phyloP scores from a whole-genome alignment of 2,888 invertebrate species.

The Gasteruption jaculator region DNA sequence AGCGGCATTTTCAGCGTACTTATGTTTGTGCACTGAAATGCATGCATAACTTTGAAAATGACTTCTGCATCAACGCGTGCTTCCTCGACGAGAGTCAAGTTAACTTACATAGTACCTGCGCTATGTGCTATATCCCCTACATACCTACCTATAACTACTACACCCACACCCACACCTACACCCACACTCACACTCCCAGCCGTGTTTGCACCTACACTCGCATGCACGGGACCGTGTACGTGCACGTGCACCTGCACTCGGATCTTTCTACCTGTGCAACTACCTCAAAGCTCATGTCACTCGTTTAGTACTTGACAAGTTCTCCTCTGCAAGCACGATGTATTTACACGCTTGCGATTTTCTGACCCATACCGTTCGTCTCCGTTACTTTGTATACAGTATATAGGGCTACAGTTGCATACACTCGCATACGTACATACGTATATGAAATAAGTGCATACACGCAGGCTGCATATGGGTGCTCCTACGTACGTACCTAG shows the following conservation, averaged over 20 bases:
- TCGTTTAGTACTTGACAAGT: neutral
- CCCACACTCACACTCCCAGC: too few species aligned
- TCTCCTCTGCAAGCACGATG: constrained; percentile 2
- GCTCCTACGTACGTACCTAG: too few species aligned
- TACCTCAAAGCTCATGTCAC: neutral
- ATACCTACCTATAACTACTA: too few species aligned
- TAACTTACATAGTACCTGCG: too few species aligned
- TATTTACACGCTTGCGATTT: constrained; percentile 24
- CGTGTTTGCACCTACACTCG: neutral
- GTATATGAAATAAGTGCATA: constrained; percentile 1
- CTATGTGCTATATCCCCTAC: too few species aligned
- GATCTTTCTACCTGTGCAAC: neutral
- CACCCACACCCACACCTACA: too few species aligned
- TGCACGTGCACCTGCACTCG: neutral
- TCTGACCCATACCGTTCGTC: constrained; percentile 23
- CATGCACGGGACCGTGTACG: neutral
- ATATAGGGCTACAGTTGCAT: too few species aligned
- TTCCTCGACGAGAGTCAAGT: too few species aligned
- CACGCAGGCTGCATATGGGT: constrained; percentile 9
- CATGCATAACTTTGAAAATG: too few species aligned
- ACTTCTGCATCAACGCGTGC: too few species aligned
- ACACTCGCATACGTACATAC: neutral
- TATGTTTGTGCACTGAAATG: too few species aligned
- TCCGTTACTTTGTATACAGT: neutral
- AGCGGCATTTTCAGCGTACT: too few species aligned